phyloP scores from a whole-genome alignment of 2,888 invertebrate genomes.

The Liodrosophila aerea region DNA sequence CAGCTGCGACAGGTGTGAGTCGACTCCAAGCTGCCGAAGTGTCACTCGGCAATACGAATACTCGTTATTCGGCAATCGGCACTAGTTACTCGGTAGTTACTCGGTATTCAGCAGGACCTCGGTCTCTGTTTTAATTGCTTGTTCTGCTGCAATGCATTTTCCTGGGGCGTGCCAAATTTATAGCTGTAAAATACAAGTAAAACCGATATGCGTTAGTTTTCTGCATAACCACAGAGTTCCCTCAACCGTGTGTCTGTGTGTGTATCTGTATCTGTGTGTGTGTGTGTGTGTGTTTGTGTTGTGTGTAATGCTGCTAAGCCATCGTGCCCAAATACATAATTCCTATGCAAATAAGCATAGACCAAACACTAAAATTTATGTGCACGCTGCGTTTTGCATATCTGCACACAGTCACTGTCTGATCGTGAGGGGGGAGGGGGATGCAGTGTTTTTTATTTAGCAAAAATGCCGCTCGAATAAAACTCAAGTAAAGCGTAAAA shows the following conservation, averaged over 20 bases:
- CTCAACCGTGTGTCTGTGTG: background rate
- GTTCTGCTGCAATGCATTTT: slow-evolving; percentile 74
- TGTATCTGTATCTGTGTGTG: slow-evolving; percentile 10
- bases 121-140: slow-evolving; percentile 67
- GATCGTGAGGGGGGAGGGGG: background rate
- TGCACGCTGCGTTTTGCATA: slow-evolving; percentile 70
- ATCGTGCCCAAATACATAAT: slow-evolving; percentile 72
- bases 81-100: slow-evolving; percentile 7
- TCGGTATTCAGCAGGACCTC: slow-evolving; percentile 10
- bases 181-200: slow-evolving; percentile 70
- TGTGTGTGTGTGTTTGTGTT: slow-evolving; percentile 32
- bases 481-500: slow-evolving; percentile 72
- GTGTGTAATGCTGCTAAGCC: slow-evolving; percentile 72
- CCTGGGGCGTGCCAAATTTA: slow-evolving; percentile 68
- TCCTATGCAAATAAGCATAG: slow-evolving; percentile 74
- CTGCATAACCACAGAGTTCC: slow-evolving; percentile 59
- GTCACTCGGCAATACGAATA: background rate
- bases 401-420: slow-evolving; percentile 42
- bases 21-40: slow-evolving; percentile 7
- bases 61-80: slow-evolving; percentile 11
- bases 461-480: slow-evolving; percentile 50
- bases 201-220: slow-evolving; percentile 69
- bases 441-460: slow-evolving; percentile 14
- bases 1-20: slow-evolving; percentile 10
- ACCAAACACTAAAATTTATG: slow-evolving; percentile 66